Evolutionary conservation across 64 coral and sea anemone genomes (phyloP).

Genomic region (Stylophora pistillata): DNA sequence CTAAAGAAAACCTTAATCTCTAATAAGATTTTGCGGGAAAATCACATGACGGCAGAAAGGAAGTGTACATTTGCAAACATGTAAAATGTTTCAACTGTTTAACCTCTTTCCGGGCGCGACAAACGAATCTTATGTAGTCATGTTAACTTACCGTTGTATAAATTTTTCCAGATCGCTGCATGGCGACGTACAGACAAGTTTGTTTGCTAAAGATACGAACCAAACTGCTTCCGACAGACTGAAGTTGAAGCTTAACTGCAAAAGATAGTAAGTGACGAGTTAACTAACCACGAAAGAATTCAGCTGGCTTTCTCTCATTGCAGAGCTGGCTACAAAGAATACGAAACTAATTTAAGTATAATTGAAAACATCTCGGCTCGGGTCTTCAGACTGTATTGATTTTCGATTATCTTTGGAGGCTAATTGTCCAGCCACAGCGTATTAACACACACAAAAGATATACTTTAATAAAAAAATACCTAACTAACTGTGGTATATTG

Average conservation of each 20-base stretch:
- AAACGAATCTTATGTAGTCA: background rate
- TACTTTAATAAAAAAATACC: background rate
- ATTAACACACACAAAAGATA: conserved; percentile 24
- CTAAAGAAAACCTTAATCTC: too few species aligned
- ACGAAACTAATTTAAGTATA: conserved; percentile 5
- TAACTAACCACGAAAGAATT: background rate
- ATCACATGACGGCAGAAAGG: too few species aligned
- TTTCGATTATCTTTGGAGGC: background rate
- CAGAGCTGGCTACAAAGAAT: background rate
- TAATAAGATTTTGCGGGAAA: too few species aligned
- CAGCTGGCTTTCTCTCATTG: background rate
- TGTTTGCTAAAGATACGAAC: conserved; percentile 1
- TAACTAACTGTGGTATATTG: conserved; percentile 9
- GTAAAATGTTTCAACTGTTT: background rate
- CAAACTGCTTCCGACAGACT: conserved; percentile 24
- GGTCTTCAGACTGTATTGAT: background rate
- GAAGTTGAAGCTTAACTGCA: conserved; percentile 36
- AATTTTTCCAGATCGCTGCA: background rate
- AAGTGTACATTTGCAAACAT: background rate
- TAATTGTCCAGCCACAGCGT: conserved; percentile 18
- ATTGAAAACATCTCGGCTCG: background rate
- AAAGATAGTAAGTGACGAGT: background rate
- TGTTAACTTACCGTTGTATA: background rate
- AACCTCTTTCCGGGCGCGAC: background rate
- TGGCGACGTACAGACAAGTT: conserved; percentile 12